phyloP scores from a whole-genome alignment of 2,113 vertebrate species.

The Chunga burmeisteri region DNA sequence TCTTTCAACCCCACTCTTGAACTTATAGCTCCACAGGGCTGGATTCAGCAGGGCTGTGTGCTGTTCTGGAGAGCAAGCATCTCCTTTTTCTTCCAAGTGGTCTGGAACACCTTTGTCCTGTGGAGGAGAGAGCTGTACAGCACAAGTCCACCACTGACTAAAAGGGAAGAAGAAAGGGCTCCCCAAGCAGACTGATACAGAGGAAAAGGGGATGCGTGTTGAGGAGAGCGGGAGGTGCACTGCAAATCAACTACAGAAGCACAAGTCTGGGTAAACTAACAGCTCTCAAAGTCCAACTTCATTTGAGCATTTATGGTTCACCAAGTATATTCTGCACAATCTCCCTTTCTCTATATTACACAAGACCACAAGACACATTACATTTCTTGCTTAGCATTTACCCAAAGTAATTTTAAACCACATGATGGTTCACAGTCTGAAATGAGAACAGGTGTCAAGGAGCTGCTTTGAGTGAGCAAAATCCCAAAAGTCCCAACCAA shows the following conservation, averaged over 20 bases:
- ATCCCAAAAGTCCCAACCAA: neutral
- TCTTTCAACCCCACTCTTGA: neutral
- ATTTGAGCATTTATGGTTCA: neutral
- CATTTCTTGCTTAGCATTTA: neutral
- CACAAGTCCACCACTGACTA: neutral
- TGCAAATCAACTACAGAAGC: neutral
- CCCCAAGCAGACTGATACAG: neutral
- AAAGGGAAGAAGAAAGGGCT: neutral
- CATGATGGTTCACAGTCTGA: neutral
- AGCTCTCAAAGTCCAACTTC: neutral
- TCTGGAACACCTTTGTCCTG: neutral
- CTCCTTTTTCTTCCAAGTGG: neutral
- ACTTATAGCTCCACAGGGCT: neutral
- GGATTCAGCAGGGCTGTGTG: neutral
- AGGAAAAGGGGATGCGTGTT: neutral
- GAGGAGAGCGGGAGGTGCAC: neutral
- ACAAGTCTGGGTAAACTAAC: neutral
- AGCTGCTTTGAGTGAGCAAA: neutral
- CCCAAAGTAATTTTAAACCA: neutral
- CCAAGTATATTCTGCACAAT: neutral
- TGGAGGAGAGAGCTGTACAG: neutral
- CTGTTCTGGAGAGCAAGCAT: neutral
- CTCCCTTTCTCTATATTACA: neutral
- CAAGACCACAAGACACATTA: neutral
- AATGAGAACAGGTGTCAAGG: neutral